A percentile compares a stretch with the other conserved stretches of the same genome.
Evolutionary conservation across 92 coral and sea anemone genomes (phyloP).

Genomic region (Plumapathes pennacea): DNA sequence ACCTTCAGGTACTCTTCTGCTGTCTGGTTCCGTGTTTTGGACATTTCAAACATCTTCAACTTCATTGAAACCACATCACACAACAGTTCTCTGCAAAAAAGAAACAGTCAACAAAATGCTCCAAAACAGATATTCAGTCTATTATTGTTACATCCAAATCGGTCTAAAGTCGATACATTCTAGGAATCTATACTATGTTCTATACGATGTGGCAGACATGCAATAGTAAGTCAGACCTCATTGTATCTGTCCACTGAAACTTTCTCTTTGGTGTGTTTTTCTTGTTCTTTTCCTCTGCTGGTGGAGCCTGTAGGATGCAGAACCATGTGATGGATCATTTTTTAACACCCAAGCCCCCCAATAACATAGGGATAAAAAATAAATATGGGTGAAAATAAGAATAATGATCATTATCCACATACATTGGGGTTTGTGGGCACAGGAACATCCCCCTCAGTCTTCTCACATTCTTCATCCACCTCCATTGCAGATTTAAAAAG

Average conservation of each 20-base stretch:
- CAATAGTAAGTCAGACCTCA: constrained; percentile 50
- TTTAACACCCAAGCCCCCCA: too few species aligned
- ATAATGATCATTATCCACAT: too few species aligned
- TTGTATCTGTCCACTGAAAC: constrained; percentile 89
- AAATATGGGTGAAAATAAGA: too few species aligned
- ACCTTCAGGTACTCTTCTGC: constrained; percentile 96
- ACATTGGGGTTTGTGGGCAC: constrained; percentile 89
- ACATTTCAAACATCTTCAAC: constrained; percentile 91
- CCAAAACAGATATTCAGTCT: background rate
- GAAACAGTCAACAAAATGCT: background rate
- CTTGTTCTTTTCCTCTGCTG: constrained; percentile 82
- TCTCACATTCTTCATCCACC: constrained; percentile 78
- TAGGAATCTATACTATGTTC: too few species aligned
- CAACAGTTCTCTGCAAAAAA: constrained; percentile 61
- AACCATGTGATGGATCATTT: background rate
- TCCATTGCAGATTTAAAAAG: constrained; percentile 86
- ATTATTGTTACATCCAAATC: too few species aligned
- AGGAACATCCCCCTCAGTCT: constrained; percentile 63
- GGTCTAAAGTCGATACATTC: too few species aligned
- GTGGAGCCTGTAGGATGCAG: constrained; percentile 25
- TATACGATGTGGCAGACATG: too few species aligned
- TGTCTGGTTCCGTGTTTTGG: constrained; percentile 84
- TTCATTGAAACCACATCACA: constrained; percentile 92
- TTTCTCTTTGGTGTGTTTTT: constrained; percentile 74
- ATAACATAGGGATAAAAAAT: too few species aligned